Base-by-base conservation (phyloP, 2,113 vertebrate species). In the Campylomormyrus numenius region DNA sequence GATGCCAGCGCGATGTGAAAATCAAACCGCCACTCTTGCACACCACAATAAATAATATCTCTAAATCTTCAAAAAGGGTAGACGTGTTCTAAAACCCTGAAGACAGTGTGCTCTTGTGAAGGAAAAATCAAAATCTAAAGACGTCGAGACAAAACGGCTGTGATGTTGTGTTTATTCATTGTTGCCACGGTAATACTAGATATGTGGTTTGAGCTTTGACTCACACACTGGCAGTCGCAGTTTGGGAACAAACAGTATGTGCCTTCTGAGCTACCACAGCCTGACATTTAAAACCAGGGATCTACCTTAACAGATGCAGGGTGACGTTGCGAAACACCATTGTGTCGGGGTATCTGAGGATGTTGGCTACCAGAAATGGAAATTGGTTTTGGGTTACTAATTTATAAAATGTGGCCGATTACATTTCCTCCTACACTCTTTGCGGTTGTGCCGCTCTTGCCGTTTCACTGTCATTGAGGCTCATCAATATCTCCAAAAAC, bases 171-270 rank as follows among this genome's bases (percentile, higher is more conserved):
- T 46, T 85, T 85, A 24, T 85, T n/a, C 8, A 8, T 24, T 85
- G 83, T 85, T 85, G 45, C 83, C 45, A 85, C 39, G 83, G 83
- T 85, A 85, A 85, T 85, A n/a, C 45, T 42, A 46, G 45, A 48
- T n/a, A 48, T n/a, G 83, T 24, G 21, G 83, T 46, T 85, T 4
- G 83, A 48, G 83, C 24, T 45, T 85, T 80, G 35, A 80, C 74
- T 80, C 74, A 19, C 31, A 39, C 35, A 42, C 70, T 77, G 70
- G 70, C 31, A 7, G 27, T 17, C 10, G 31, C 66, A 74, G 66
- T 74, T 27, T 3, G 3, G 27, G 31, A 77, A 13, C 74, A 19
- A 13, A 31, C 74, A 42, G 74, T 42, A 80, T 15, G 31, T 80
- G 15, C 31, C 74, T 1, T 5, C 27, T 15, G 3, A 11, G 10